Percentiles rank a stretch among this genome's conserved stretches.
Evolutionary conservation across 2,888 invertebrate species (phyloP).

Genomic region (Hipparchia semele): DNA sequence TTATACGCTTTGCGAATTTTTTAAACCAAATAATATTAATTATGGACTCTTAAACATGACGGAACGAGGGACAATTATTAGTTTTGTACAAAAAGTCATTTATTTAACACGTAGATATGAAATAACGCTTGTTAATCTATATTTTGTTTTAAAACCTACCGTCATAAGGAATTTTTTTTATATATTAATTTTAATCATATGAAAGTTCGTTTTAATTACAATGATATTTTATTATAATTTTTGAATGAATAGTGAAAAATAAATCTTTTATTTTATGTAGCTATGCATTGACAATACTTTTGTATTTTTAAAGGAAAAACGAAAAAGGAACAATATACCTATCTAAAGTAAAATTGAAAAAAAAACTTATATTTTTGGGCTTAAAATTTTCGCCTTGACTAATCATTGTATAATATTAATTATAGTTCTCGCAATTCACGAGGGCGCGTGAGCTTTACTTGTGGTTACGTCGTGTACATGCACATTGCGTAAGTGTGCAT

Average conservation of each 20-base stretch:
- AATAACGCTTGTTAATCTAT: constrained; percentile 11
- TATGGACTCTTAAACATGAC: not conserved
- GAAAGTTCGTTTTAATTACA: not conserved
- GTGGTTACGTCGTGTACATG: no score
- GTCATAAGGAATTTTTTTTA: not conserved
- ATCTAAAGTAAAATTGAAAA: not conserved
- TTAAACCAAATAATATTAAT: constrained; percentile 16
- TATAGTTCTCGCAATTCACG: not conserved
- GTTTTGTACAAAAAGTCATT: constrained; percentile 16
- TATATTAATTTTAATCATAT: not conserved
- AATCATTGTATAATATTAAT: not conserved
- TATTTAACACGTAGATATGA: constrained; percentile 11
- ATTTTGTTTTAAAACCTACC: constrained; percentile 15
- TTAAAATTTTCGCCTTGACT: not conserved
- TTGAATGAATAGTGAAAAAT: not conserved
- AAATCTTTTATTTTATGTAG: not conserved
- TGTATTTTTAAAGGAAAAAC: constrained; percentile 10
- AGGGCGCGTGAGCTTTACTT: no score
- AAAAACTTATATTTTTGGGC: not conserved
- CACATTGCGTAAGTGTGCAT: no score
- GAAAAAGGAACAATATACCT: not conserved
- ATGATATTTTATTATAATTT: not conserved
- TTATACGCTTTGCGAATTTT: constrained; percentile 13
- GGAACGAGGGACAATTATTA: not conserved
- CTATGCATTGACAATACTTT: constrained; percentile 9